A percentile compares a stretch with the other conserved stretches of the same genome.
These are phyloP conservation scores for Ursus arctos DNA, from an alignment of 2,113 vertebrate species.

Conservation along the genomic window DNA sequence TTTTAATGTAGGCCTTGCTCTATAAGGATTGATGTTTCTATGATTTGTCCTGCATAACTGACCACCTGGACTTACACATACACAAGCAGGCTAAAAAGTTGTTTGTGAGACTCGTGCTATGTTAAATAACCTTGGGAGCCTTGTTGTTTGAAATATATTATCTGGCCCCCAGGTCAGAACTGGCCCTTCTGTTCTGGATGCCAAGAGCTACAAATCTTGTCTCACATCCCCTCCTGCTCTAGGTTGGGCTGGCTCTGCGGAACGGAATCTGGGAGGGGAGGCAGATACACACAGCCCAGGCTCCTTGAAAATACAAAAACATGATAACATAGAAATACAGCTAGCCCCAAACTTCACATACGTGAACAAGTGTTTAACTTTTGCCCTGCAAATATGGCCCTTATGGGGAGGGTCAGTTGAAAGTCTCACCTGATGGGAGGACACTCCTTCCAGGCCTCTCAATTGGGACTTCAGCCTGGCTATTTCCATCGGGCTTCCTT, in stretches of 20 bases:
- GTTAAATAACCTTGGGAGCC: background rate
- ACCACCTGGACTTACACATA: background rate
- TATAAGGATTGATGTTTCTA: background rate
- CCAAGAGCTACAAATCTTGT: background rate
- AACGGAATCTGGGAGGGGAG: background rate
- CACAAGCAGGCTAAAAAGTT: background rate
- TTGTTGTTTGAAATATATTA: background rate
- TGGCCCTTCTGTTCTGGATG: background rate
- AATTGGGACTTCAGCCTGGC: background rate
- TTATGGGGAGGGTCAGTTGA: background rate
- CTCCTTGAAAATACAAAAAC: background rate
- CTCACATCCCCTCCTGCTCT: background rate
- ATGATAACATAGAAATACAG: background rate
- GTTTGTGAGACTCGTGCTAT: background rate
- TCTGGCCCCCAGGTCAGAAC: background rate
- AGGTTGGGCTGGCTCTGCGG: background rate
- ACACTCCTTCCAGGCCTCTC: background rate
- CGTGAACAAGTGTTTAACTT: background rate
- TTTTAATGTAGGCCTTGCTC: background rate
- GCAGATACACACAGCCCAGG: background rate
- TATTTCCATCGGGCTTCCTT: background rate
- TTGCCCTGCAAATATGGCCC: background rate
- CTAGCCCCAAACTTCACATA: background rate
- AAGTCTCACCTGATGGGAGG: background rate
- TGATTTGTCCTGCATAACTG: background rate